Evolutionary conservation across 2,888 invertebrate genomes (phyloP).

Genomic region (Leptodirus hochenwartii): DNA sequence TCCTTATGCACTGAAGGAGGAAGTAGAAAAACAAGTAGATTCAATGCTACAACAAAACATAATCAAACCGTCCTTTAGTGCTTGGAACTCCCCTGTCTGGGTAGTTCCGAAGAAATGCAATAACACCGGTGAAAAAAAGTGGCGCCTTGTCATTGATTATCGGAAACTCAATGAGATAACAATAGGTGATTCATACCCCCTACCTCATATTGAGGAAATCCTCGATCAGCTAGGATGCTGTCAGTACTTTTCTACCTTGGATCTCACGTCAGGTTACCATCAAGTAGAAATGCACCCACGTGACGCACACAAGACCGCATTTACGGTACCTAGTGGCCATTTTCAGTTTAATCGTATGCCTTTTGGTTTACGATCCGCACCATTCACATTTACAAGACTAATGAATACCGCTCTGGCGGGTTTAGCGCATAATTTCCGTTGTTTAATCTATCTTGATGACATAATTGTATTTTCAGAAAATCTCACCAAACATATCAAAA

Average conservation of each 20-base stretch:
- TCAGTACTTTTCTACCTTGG: slow-evolving; percentile 17
- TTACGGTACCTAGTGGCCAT: slow-evolving; percentile 15
- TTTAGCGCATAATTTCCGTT: slow-evolving; percentile 9
- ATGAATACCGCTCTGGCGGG: slow-evolving; percentile 14
- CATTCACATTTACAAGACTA: slow-evolving; percentile 14
- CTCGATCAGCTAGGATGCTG: slow-evolving; percentile 18
- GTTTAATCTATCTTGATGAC: slow-evolving; percentile 15
- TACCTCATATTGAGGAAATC: slow-evolving; percentile 19
- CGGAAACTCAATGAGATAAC: slow-evolving; percentile 17
- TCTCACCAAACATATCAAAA: slow-evolving; percentile 11
- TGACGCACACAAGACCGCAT: slow-evolving; percentile 18
- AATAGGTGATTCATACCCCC: slow-evolving; percentile 17
- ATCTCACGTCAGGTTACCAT: slow-evolving; percentile 19
- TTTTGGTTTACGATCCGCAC: slow-evolving; percentile 17
- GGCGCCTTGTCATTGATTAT: slow-evolving; percentile 15
- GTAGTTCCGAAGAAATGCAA: slow-evolving; percentile 15
- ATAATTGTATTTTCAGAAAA: slow-evolving; percentile 12
- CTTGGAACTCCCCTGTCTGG: slow-evolving; percentile 12
- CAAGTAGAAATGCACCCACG: slow-evolving; percentile 17
- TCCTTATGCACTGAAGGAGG: slow-evolving; percentile 14
- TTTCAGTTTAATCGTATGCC: slow-evolving; percentile 16
- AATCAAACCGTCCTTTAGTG: slow-evolving; percentile 11
- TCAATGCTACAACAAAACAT: slow-evolving; percentile 13
- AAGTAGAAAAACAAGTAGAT: slow-evolving; percentile 14
- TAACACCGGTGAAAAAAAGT: slow-evolving; percentile 12